Conservation (phyloP, 2,797 vertebrate species). For the Enteromius treurensis region DNA sequence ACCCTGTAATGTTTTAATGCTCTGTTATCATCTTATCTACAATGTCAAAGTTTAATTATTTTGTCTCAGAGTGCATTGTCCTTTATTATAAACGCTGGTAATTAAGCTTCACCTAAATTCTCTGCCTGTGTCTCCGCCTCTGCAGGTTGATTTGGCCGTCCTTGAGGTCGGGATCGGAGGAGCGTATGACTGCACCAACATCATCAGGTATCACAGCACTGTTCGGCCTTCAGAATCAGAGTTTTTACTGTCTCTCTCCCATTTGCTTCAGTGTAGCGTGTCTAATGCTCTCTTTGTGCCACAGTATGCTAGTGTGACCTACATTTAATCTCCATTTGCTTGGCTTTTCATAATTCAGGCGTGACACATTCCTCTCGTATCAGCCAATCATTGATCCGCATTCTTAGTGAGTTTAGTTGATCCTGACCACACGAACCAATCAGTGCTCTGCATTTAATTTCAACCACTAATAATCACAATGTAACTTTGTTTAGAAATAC, state of each 20-base stretch:
- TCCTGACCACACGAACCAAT: background rate
- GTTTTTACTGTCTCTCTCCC: background rate
- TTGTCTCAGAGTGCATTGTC: background rate
- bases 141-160: constrained; percentile 91
- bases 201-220: constrained; percentile 81
- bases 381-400: background rate
- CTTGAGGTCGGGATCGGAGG: constrained; percentile 96
- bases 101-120: background rate
- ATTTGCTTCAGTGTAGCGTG: background rate
- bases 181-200: constrained; percentile 95
- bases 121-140: background rate
- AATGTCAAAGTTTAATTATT: background rate
- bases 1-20: background rate
- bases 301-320: no score
- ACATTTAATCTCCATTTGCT: background rate
- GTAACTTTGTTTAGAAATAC: background rate
- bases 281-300: constrained; percentile 17
- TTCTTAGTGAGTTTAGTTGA: background rate
- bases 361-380: background rate
- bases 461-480: background rate
- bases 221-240: background rate
- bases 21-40: background rate
- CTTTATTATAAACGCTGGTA: background rate
- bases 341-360: constrained; percentile 4
- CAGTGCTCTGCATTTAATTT: background rate